Percentiles rank a stretch among this genome's conserved stretches.
Conservation (phyloP, 2,113 vertebrate genomes). For the Gyps fulvus region DNA sequence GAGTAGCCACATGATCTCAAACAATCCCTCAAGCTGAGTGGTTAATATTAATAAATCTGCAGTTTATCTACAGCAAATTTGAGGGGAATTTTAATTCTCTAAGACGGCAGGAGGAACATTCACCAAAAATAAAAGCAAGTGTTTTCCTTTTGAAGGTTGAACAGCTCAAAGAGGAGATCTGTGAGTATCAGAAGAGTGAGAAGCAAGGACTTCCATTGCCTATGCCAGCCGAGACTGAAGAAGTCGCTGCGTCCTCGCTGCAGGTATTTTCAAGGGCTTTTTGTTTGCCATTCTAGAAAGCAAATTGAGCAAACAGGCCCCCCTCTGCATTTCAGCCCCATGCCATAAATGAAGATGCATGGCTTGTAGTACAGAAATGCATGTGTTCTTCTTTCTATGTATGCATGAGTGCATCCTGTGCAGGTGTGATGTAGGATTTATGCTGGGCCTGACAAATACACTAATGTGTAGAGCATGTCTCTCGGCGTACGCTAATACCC, state of each 20-base stretch:
- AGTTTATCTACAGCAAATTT: not conserved
- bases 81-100: not conserved
- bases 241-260: not conserved
- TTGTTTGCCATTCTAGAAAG: not conserved
- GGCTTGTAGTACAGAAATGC: rapidly evolving
- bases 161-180: constrained; percentile 66
- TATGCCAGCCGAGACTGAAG: not conserved
- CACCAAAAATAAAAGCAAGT: not conserved
- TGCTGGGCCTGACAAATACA: not conserved
- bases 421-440: not conserved
- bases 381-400: not conserved
- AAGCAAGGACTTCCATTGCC: not conserved
- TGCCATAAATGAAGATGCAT: rapidly evolving
- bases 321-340: not conserved
- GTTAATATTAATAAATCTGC: not conserved
- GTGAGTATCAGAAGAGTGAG: constrained; percentile 33
- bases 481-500: not conserved
- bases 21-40: not conserved
- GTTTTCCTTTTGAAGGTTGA: constrained; percentile 68
- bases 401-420: not conserved
- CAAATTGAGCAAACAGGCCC: not conserved
- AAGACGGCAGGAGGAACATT: not conserved
- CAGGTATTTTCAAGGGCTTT: constrained; percentile 34
- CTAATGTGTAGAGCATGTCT: not conserved
- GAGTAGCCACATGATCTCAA: not conserved